phyloP scores from a whole-genome alignment of 1,140 invertebrate species.

The Maniola jurtina region DNA sequence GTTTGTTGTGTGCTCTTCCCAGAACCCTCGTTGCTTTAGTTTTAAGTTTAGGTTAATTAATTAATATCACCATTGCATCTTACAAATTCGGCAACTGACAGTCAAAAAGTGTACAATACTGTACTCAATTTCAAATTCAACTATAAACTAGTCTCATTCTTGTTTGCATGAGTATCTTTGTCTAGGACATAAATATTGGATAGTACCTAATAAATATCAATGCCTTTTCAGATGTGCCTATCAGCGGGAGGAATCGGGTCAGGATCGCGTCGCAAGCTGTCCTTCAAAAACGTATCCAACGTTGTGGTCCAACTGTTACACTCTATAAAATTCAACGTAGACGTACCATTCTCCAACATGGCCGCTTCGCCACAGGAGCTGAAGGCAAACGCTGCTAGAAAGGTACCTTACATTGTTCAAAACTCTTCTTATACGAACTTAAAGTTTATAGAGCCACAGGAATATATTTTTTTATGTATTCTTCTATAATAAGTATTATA shows the following conservation, averaged over 20 bases:
- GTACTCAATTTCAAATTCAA: no score
- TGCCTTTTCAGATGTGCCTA: constrained; percentile 75
- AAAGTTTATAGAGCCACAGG: not conserved
- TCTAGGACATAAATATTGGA: no score
- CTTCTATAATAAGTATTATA: constrained; percentile 5
- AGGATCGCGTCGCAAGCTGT: constrained; percentile 87
- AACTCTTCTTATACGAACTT: not conserved
- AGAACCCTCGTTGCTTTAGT: not conserved
- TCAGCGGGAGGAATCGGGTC: constrained; percentile 81
- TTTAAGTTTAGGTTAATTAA: no score
- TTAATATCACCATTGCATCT: no score
- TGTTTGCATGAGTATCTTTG: no score
- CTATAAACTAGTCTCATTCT: no score
- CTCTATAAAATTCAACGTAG: constrained; percentile 94
- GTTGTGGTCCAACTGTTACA: constrained; percentile 94
- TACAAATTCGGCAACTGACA: no score
- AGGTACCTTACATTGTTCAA: constrained; percentile 68
- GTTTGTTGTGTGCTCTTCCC: no score
- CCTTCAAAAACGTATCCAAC: constrained; percentile 95
- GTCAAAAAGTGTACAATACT: no score
- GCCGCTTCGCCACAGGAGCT: constrained; percentile 83
- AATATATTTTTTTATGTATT: constrained; percentile 10
- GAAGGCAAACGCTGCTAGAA: constrained; percentile 81
- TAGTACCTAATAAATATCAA: constrained; percentile 1
- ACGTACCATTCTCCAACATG: constrained; percentile 95